Evolutionary conservation across 2,113 vertebrate genomes (phyloP), one percentile per base, ranked within the genome.

Genomic region (Xiphias gladius): DNA sequence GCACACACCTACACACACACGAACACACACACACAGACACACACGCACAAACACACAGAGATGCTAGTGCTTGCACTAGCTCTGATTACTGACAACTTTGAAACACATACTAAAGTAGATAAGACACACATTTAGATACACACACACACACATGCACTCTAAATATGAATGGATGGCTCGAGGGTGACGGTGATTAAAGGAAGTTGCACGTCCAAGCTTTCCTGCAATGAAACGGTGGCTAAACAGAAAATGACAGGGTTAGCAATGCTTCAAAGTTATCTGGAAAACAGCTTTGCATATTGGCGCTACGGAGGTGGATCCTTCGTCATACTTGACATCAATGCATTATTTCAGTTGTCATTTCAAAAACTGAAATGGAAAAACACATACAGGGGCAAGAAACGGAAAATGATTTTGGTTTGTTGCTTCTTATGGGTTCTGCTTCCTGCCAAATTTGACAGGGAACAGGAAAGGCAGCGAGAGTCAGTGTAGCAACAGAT

Each of bases 181-280:
- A 70, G 87, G 83, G 71, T 81, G 83, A 81, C 52, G 12, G 81
- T 80, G 86, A 92, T 91, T 92, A 86, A 92, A 89, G 84, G 57
- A 80, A 85, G 79, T 67, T 78, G 77, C 72, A 76, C 65, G 28
- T 82, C 85, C 81, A 30, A 13, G 41, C 76, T 85, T 79, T 76
- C 69, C 82, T 80, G 37, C 57, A 91, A 88, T 82, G 67, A 91
- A 88, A 82, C 66, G 19, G 79, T 54, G 82, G 85, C 75, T 89
- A 90, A 90, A 90, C 71, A 79, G 59, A 73, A 90, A 82, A 79
- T 73, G 88, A 91, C 89, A 86, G 84, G 72, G 73, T 77, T 24
- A 19, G 62, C 71, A 2, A 59, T 6, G 4, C 80, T 86, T 92
- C 86, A 87, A 92, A 92, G 81, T 89, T 90, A 81, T 92, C 83